A percentile compares a stretch with the other conserved stretches of the same genome.
Conservation (phyloP, 1,140 invertebrate species). For the Belonocnema kinseyi region DNA sequence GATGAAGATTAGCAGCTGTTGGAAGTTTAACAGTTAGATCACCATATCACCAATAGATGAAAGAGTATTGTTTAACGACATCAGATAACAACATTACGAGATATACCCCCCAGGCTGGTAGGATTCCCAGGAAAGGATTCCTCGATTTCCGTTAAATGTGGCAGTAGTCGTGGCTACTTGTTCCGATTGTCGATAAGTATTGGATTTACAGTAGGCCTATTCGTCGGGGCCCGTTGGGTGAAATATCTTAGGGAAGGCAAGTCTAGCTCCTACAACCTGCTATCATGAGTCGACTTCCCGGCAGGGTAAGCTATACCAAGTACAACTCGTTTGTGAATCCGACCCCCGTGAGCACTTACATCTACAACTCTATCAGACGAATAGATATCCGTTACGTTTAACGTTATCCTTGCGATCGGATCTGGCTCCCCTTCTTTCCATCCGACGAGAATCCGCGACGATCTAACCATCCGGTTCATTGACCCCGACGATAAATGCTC, state of each 20-base stretch:
- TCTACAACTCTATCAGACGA: conserved; percentile 52
- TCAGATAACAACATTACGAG: conserved; percentile 10
- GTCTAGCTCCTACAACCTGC: not conserved
- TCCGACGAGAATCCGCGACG: conserved; percentile 35
- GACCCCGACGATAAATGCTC: conserved; percentile 40
- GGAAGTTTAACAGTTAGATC: conserved; percentile 5
- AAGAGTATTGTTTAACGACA: conserved; percentile 13
- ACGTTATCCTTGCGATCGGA: conserved; percentile 56
- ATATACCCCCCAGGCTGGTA: not conserved
- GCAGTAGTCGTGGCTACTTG: conserved; percentile 25
- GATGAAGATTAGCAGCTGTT: not conserved
- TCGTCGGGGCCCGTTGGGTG: not conserved
- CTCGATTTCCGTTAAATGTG: conserved; percentile 24
- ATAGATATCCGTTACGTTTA: conserved; percentile 62
- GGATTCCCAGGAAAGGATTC: not conserved
- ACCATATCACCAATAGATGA: not conserved
- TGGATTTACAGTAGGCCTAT: conserved; percentile 13
- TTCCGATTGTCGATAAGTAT: conserved; percentile 12
- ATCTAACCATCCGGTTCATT: conserved; percentile 56
- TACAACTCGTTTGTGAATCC: conserved; percentile 7
- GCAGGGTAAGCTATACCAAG: conserved; percentile 1
- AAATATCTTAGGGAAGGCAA: conserved; percentile 1
- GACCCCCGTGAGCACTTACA: conserved; percentile 9
- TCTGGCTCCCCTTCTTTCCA: conserved; percentile 36
- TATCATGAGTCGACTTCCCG: conserved; percentile 26